phyloP scores from a whole-genome alignment of 2,113 vertebrate species.

The Pollachius pollachius region DNA sequence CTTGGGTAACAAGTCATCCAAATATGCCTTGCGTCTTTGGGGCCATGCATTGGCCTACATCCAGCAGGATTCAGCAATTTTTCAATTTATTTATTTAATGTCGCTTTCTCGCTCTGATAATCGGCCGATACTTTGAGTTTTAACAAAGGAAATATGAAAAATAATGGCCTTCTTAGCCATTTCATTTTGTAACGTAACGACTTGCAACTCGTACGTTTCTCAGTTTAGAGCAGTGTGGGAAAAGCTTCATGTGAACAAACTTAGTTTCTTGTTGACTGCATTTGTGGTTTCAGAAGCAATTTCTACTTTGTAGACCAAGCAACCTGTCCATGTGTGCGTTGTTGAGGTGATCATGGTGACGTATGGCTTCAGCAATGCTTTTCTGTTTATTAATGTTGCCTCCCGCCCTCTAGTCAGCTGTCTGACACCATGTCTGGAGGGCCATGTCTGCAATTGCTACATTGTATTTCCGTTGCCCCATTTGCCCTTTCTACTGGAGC shows the following conservation, averaged over 20 bases:
- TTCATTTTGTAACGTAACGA: too few relatives aligned
- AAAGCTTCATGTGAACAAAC: too few relatives aligned
- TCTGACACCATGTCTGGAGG: background rate
- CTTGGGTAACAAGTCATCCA: constrained; percentile 23
- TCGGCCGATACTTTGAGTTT: background rate
- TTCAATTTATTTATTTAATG: too few relatives aligned
- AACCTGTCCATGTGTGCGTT: background rate
- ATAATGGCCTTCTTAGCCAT: background rate
- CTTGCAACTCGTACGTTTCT: too few relatives aligned
- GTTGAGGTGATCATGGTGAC: background rate
- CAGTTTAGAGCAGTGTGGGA: too few relatives aligned
- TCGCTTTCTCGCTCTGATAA: background rate
- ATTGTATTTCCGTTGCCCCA: background rate
- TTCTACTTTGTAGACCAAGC: background rate
- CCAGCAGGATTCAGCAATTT: constrained; percentile 3
- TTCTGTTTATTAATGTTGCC: background rate
- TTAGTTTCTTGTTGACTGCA: background rate
- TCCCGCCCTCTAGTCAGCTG: background rate
- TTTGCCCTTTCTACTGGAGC: background rate
- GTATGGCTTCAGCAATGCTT: background rate
- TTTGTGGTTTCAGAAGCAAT: background rate
- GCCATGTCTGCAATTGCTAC: background rate
- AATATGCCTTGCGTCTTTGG: constrained; percentile 19
- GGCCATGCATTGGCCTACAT: constrained; percentile 17
- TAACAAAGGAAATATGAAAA: background rate